A percentile compares a stretch with the other conserved stretches of the same genome.
phyloP scores from a whole-genome alignment of 1,140 invertebrate species.

The Drosophila teissieri region DNA sequence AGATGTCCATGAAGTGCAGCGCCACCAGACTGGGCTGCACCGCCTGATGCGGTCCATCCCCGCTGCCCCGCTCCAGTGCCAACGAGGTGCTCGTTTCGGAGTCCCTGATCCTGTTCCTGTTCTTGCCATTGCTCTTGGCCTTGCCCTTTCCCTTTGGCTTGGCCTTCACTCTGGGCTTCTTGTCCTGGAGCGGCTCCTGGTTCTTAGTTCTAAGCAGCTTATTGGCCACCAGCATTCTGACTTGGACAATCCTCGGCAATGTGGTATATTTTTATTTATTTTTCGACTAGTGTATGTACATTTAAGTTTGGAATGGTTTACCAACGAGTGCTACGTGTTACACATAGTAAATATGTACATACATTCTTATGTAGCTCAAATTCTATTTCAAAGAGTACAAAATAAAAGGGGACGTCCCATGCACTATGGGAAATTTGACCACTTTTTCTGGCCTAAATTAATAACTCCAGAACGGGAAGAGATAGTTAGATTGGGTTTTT shows the following conservation, averaged over 20 bases:
- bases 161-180: neutral
- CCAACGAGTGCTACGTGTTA: neutral
- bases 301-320: neutral
- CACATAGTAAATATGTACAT: neutral
- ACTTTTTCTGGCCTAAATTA: too few species aligned
- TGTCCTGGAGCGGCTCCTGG: neutral
- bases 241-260: neutral
- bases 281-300: neutral
- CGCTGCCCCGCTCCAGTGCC: neutral
- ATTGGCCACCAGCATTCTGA: neutral
- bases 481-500: too few species aligned
- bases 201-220: neutral
- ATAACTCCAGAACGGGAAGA: too few species aligned
- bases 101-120: neutral
- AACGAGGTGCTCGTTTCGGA: neutral
- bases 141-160: neutral
- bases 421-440: too few species aligned
- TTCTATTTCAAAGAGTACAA: too few species aligned
- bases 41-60: neutral
- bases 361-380: too few species aligned
- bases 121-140: neutral
- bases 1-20: constrained; percentile 17
- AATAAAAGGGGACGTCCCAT: too few species aligned
- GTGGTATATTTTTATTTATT: neutral
- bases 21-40: neutral